Evolutionary conservation across 2,113 vertebrate species (phyloP).

Genomic region (Lepidothrix coronata): DNA sequence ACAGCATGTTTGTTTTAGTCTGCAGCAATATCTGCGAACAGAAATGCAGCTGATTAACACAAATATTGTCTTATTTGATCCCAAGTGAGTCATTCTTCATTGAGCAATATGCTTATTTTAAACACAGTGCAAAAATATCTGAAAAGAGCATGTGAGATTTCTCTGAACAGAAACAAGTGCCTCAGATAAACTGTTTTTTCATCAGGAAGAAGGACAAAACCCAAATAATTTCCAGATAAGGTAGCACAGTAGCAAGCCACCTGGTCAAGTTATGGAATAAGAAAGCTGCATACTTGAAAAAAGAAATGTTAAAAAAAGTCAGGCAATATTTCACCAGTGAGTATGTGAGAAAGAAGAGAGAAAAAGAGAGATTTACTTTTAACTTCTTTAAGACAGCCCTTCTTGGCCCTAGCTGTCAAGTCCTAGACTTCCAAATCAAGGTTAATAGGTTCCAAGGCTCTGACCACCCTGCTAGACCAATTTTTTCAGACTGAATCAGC

Average conservation of each 20-base stretch:
- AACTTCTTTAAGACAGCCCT: background rate
- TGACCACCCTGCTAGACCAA: background rate
- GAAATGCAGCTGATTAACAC: slow-evolving; percentile 19
- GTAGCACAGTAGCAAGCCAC: background rate
- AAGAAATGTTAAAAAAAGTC: background rate
- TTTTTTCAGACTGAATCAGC: background rate
- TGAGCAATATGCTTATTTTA: background rate
- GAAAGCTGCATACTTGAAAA: background rate
- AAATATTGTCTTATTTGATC: background rate
- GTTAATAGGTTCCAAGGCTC: slow-evolving; percentile 9
- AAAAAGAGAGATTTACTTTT: background rate
- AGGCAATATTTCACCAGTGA: background rate
- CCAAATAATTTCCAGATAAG: background rate
- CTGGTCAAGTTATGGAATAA: background rate
- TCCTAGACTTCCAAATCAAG: background rate
- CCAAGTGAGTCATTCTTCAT: background rate
- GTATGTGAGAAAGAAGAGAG: background rate
- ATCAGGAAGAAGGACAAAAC: background rate
- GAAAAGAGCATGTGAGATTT: background rate
- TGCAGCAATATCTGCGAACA: background rate
- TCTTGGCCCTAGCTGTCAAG: background rate
- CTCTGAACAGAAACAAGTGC: background rate
- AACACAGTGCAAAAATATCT: background rate
- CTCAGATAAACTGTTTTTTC: background rate
- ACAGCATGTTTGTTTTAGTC: background rate